Conservation (phyloP, 2,888 invertebrate species). For the Schizotus pectinicornis region DNA sequence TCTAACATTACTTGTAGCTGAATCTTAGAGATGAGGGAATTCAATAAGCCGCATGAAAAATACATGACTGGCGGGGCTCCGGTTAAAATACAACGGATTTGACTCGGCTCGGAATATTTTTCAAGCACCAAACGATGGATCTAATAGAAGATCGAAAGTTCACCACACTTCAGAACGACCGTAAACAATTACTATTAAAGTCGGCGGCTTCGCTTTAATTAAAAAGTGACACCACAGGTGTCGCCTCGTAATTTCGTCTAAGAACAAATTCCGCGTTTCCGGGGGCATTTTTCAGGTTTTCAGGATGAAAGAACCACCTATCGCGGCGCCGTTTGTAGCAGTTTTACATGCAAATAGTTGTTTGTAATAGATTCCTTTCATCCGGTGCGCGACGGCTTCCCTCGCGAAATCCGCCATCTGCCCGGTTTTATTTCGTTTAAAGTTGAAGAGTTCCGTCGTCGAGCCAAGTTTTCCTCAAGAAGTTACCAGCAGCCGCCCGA, state of each 20-base stretch:
- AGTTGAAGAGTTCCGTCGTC: not conserved
- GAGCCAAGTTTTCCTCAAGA: not conserved
- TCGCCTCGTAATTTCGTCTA: not conserved
- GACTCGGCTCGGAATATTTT: not conserved
- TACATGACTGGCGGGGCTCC: conserved; percentile 27
- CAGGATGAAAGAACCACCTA: not conserved
- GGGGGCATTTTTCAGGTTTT: not conserved
- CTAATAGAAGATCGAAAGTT: not conserved
- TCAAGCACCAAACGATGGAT: not conserved
- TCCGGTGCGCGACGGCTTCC: not conserved
- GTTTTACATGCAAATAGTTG: conserved; percentile 1
- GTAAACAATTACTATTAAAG: not conserved
- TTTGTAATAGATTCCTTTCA: conserved; percentile 2
- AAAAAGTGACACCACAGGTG: conserved; percentile 6
- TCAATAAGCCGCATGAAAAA: conserved; percentile 35
- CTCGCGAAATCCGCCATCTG: conserved; percentile 1
- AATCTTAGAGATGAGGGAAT: conserved; percentile 18
- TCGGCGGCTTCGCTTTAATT: not conserved
- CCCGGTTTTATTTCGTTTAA: conserved; percentile 6
- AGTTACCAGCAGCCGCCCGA: not conserved
- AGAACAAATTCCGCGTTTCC: not conserved
- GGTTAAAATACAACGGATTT: conserved; percentile 3
- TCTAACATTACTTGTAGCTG: not conserved
- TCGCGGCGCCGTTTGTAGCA: not conserved
- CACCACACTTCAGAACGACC: too few species aligned